Percentiles rank a stretch among this genome's conserved stretches.
phyloP scores from a whole-genome alignment of 2,113 vertebrate genomes.

The Megalops atlanticus region DNA sequence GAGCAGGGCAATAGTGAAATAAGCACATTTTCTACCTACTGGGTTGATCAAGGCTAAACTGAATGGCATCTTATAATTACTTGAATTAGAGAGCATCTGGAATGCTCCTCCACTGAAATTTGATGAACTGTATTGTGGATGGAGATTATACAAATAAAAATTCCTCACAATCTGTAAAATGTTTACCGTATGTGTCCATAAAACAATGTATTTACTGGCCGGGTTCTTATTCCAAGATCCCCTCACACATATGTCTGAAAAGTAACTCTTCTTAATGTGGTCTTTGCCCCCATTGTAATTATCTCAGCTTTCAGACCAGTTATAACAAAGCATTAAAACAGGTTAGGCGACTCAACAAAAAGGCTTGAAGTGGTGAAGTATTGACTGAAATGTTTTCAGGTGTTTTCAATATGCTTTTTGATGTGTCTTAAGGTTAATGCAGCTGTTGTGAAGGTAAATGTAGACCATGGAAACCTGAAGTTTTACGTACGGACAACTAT shows the following conservation, averaged over 20 bases:
- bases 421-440: background rate
- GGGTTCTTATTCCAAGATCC: background rate
- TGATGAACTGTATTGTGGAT: background rate
- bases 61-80: background rate
- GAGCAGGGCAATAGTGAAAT: no score
- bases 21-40: background rate
- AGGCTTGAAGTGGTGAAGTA: no score
- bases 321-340: background rate
- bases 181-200: background rate
- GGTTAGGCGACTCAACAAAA: background rate
- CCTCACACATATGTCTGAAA: slow-evolving; percentile 4
- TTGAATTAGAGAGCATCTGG: slow-evolving; percentile 1
- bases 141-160: slow-evolving; percentile 4
- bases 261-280: background rate
- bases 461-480: background rate
- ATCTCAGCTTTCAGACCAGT: background rate
- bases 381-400: no score
- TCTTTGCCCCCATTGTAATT: background rate
- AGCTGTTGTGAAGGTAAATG: background rate
- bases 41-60: background rate
- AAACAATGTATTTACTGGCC: background rate
- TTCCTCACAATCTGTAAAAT: background rate
- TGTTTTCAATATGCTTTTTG: background rate
- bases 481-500: no score
- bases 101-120: background rate